These are phyloP conservation scores for Drosophila micromelanica DNA, from an alignment of 1,140 invertebrate genomes.

Conservation along the genomic window DNA sequence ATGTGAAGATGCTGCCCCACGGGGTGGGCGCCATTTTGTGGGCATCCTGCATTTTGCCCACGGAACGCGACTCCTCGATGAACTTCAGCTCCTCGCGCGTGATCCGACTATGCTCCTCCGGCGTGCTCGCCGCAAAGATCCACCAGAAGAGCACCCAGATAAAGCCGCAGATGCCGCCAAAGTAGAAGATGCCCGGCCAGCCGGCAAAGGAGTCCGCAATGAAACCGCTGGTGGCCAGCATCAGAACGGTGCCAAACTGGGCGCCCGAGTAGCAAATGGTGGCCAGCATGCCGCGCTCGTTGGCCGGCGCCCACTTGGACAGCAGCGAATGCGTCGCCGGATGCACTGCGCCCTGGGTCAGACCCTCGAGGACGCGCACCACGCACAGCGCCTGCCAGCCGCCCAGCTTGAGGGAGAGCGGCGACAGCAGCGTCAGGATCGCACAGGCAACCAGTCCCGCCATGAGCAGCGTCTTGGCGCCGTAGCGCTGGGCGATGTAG, in stretches of 20 bases:
- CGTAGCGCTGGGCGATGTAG: slow-evolving; percentile 84
- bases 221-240: slow-evolving; percentile 87
- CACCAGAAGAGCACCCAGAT: slow-evolving; percentile 88
- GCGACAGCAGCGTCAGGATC: slow-evolving; percentile 84
- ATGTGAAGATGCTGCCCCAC: slow-evolving; percentile 91
- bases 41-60: slow-evolving; percentile 62
- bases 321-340: slow-evolving; percentile 92
- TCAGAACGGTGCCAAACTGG: slow-evolving; percentile 90
- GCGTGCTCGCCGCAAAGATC: slow-evolving; percentile 88
- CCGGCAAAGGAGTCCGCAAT: slow-evolving; percentile 88
- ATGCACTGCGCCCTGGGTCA: slow-evolving; percentile 92
- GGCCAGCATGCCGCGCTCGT: slow-evolving; percentile 86
- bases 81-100: slow-evolving; percentile 87
- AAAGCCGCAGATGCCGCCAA: slow-evolving; percentile 88
- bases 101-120: slow-evolving; percentile 86
- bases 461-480: slow-evolving; percentile 85
- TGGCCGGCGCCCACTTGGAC: slow-evolving; percentile 90
- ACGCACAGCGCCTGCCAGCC: slow-evolving; percentile 86
- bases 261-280: slow-evolving; percentile 88
- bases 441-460: slow-evolving; percentile 81
- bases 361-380: slow-evolving; percentile 90
- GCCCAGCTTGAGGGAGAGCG: slow-evolving; percentile 79
- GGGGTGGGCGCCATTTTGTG: slow-evolving; percentile 85
- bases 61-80: slow-evolving; percentile 86
- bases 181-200: slow-evolving; percentile 92